Evolutionary conservation across 2,888 invertebrate species (phyloP).

Genomic region (Prosapia bicincta): DNA sequence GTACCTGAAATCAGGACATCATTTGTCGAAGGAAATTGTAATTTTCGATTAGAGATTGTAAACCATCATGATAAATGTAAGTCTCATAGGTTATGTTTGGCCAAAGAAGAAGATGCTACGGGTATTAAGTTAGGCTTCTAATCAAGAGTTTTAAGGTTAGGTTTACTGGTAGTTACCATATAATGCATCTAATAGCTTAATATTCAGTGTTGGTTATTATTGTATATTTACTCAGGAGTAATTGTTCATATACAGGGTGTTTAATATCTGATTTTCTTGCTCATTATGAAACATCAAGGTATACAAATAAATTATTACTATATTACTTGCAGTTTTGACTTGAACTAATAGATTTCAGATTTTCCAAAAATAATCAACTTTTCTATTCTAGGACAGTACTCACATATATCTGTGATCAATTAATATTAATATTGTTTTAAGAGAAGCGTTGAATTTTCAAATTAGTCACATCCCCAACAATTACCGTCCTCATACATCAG

Average conservation of each 20-base stretch:
- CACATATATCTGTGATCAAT: too few species aligned
- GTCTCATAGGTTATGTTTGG: conserved; percentile 65
- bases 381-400: too few species aligned
- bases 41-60: conserved; percentile 72
- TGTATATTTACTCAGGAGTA: background rate
- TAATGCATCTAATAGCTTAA: background rate
- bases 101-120: conserved; percentile 47
- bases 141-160: too few species aligned
- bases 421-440: too few species aligned
- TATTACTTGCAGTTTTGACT: too few species aligned
- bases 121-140: background rate
- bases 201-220: background rate
- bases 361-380: too few species aligned
- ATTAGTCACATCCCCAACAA: too few species aligned
- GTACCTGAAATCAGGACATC: conserved; percentile 71
- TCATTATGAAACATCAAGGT: background rate
- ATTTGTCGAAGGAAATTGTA: conserved; percentile 72
- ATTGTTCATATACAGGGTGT: background rate
- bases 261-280: background rate
- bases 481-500: too few species aligned
- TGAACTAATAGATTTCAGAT: too few species aligned
- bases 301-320: too few species aligned
- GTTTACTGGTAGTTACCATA: background rate
- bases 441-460: too few species aligned
- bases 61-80: conserved; percentile 78